These are phyloP conservation scores for Anas bahamensis DNA, from an alignment of 2,797 vertebrate species.

Conservation along the genomic window DNA sequence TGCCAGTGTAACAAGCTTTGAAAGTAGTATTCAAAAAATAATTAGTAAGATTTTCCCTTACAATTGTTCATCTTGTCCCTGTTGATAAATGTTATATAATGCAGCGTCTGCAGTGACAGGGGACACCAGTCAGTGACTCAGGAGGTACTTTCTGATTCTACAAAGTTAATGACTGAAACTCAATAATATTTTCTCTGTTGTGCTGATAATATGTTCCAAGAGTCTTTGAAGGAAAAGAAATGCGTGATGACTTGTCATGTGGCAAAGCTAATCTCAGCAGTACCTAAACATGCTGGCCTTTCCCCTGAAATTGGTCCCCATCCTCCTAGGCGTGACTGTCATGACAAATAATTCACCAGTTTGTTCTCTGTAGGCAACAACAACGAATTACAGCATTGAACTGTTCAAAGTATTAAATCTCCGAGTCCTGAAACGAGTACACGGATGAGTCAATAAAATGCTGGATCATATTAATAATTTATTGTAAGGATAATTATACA, in stretches of 20 bases:
- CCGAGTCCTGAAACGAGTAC: background rate
- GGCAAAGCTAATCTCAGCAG: background rate
- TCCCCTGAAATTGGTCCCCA: background rate
- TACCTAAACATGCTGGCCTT: background rate
- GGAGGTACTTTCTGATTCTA: background rate
- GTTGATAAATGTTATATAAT: background rate
- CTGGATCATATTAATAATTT: conserved; percentile 36
- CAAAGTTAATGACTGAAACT: background rate
- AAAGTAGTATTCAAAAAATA: background rate
- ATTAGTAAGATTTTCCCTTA: background rate
- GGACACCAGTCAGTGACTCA: background rate
- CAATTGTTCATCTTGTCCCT: background rate
- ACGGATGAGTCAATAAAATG: background rate
- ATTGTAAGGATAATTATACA: conserved; percentile 30
- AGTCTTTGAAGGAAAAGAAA: background rate
- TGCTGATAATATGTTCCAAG: background rate
- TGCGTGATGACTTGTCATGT: background rate
- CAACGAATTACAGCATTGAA: background rate
- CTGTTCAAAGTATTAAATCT: background rate
- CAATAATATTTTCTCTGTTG: background rate
- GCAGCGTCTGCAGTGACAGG: background rate
- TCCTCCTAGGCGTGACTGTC: background rate
- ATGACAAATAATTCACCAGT: background rate
- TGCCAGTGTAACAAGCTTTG: background rate
- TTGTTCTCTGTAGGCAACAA: background rate